Base-by-base conservation (phyloP, 2,888 invertebrate species). In the Melinopterus prodromus region DNA sequence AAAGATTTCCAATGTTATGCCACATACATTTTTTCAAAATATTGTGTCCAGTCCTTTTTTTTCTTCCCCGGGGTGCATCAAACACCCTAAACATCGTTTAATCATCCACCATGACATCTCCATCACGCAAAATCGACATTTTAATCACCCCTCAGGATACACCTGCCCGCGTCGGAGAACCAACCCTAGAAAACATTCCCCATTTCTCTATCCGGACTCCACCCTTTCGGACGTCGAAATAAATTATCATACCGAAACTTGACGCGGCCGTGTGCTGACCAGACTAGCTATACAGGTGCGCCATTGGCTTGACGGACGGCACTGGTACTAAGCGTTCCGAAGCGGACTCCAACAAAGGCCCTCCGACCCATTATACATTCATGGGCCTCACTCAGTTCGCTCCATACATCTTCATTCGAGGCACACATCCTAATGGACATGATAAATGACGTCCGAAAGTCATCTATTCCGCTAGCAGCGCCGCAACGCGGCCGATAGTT, bases 381-480 rank as follows among this genome's bases (percentile, higher is more conserved):
- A 53, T 53, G 53, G 53, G 12, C 9, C 9, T 12, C 53, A 53
- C 53, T 53, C 53, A 7, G 53, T 53, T 4, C 53, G 53, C 53
- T 2, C 53, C 53, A 53, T 53, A 53, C 53, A 53, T 53, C 53
- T 53, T 53, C 53, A 53, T 53, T 53, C 53, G 53, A 53, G 53
- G 53, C 53, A 53, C 53, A 53, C 5, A 53, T 53, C 53, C 53
- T 53, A 53, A 53, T 53, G 53, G 53, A 53, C 53, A 53, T 53
- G 53, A 53, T 53, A 53, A 53, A 53, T 53, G 53, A 53, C 53
- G 53, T 53, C 53, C 53, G 53, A 53, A 53, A 53, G 53, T 53
- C 53, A 53, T 53, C 53, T 4, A 53, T 53, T 53, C 53, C 53
- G 53, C 53, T 53, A 12, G 53, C 5, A 4, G 53, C 7, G 53